A percentile compares a stretch with the other conserved stretches of the same genome.
Conservation (phyloP, 2,888 invertebrate species). For the Plebejus argus region DNA sequence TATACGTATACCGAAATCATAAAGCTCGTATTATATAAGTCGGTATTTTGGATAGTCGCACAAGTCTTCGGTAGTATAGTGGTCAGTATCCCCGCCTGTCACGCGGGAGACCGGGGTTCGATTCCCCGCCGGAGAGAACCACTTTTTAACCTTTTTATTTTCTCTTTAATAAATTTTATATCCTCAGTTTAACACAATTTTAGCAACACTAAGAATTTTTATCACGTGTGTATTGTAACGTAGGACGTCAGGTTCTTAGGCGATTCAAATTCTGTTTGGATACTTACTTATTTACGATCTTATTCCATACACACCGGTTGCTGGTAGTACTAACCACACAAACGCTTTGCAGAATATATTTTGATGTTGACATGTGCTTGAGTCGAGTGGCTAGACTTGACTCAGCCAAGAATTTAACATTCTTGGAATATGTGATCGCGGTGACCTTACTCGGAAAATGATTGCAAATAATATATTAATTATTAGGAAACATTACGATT, state of each 20-base stretch:
- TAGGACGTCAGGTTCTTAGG: neutral
- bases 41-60: too few species aligned
- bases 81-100: slow-evolving; percentile 82
- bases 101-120: slow-evolving; percentile 82
- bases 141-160: neutral
- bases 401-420: neutral
- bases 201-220: neutral
- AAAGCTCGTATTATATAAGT: neutral
- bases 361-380: slow-evolving; percentile 10
- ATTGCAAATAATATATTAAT: neutral
- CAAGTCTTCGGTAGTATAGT: slow-evolving; percentile 80
- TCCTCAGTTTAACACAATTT: neutral
- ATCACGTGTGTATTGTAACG: neutral
- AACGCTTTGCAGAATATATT: neutral
- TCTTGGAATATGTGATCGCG: neutral
- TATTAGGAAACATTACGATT: neutral
- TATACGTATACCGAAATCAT: neutral
- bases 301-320: neutral
- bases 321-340: neutral
- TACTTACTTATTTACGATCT: neutral
- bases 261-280: neutral
- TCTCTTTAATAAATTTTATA: neutral
- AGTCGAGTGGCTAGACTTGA: neutral
- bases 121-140: slow-evolving; percentile 74
- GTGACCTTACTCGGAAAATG: neutral